phyloP scores from a whole-genome alignment of 2,888 invertebrate species.

The Pimpla rufipes region DNA sequence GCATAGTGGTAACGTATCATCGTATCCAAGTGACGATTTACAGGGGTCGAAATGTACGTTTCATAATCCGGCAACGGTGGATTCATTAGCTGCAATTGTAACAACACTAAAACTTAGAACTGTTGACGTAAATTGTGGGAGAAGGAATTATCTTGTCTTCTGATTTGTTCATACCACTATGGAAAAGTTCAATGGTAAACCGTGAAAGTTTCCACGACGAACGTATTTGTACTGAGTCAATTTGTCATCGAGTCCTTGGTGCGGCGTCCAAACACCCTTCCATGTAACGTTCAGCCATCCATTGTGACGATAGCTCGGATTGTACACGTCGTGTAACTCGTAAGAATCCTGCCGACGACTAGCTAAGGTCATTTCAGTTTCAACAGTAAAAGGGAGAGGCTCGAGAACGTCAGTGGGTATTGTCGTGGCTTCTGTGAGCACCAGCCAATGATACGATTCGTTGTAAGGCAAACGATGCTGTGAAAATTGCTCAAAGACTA shows the following conservation, averaged over 20 bases:
- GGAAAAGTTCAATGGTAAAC: constrained; percentile 77
- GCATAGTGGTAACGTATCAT: constrained; percentile 69
- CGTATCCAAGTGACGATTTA: constrained; percentile 70
- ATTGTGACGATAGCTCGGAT: constrained; percentile 78
- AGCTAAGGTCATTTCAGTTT: constrained; percentile 77
- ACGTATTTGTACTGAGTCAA: constrained; percentile 78
- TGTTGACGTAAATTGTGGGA: neutral
- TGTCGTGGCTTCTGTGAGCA: constrained; percentile 67
- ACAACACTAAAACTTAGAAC: neutral
- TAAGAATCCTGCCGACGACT: constrained; percentile 63
- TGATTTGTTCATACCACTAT: constrained; percentile 68
- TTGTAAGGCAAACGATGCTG: constrained; percentile 74
- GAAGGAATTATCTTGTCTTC: too few species aligned
- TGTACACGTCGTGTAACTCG: constrained; percentile 77
- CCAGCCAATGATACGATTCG: constrained; percentile 79
- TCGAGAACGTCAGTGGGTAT: constrained; percentile 67
- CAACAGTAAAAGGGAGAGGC: constrained; percentile 75
- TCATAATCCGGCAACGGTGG: constrained; percentile 65
- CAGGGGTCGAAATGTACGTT: constrained; percentile 65
- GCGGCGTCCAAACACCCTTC: constrained; percentile 75
- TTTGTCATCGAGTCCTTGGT: constrained; percentile 71
- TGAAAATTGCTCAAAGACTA: constrained; percentile 74
- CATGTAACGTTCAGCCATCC: constrained; percentile 75
- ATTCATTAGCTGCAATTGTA: constrained; percentile 55
- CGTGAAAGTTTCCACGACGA: constrained; percentile 77